A percentile compares a stretch with the other conserved stretches of the same genome.
Evolutionary conservation across 2,797 vertebrate genomes (phyloP).

Genomic region (Gila robusta): DNA sequence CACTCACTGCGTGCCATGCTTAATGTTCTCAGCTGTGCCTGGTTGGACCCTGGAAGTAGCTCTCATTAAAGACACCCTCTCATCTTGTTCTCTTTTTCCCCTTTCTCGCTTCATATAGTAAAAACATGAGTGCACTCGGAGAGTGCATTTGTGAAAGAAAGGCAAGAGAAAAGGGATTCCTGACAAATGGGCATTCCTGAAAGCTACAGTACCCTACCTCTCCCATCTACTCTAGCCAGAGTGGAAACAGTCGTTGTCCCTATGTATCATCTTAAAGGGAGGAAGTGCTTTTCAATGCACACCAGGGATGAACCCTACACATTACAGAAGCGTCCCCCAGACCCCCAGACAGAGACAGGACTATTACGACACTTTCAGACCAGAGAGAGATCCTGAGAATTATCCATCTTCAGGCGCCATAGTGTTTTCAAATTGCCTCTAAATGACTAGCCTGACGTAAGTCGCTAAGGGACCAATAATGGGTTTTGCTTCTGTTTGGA

Average conservation of each 20-base stretch:
- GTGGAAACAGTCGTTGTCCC: conserved; percentile 47
- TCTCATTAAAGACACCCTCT: conserved; percentile 32
- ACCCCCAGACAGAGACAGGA: conserved; percentile 60
- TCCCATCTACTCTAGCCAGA: conserved; percentile 57
- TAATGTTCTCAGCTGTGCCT: conserved; percentile 30
- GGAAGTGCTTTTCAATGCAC: conserved; percentile 42
- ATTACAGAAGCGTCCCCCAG: conserved; percentile 36
- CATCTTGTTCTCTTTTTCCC: conserved; percentile 17
- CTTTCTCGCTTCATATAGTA: conserved; percentile 44
- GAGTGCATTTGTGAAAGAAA: conserved; percentile 17
- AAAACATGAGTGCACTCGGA: conserved; percentile 25
- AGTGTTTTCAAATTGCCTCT: conserved; percentile 70
- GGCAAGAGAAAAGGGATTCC: conserved; percentile 47
- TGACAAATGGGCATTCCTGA: conserved; percentile 50
- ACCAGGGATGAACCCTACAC: conserved; percentile 26
- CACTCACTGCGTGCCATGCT: conserved; percentile 31
- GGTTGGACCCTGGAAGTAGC: conserved; percentile 19
- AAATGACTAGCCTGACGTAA: conserved; percentile 51
- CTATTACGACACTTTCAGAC: conserved; percentile 74
- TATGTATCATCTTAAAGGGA: conserved; percentile 36
- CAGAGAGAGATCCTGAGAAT: conserved; percentile 64
- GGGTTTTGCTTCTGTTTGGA: conserved; percentile 14
- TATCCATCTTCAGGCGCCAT: conserved; percentile 66
- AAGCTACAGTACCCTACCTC: conserved; percentile 19
- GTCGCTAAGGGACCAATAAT: conserved; percentile 8